Conservation (phyloP, 2,113 vertebrate species). For the Tonatia bakeri region DNA sequence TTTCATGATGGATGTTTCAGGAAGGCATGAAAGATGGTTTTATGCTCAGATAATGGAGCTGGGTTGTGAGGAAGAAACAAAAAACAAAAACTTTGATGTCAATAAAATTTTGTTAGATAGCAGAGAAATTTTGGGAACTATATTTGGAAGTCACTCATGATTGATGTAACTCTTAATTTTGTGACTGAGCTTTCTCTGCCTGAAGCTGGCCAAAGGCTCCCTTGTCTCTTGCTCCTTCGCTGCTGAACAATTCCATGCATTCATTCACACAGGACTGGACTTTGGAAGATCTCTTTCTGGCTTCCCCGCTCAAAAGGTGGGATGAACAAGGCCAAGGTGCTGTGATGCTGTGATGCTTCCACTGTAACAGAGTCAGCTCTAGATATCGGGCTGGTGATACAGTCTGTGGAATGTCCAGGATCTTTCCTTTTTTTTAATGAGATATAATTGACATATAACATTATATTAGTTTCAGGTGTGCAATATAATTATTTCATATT, state of each 20-base stretch:
- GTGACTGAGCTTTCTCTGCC: neutral
- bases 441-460: neutral
- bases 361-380: neutral
- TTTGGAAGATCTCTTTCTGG: neutral
- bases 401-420: neutral
- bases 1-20: neutral
- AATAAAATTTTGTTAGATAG: neutral
- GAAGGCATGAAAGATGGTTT: neutral
- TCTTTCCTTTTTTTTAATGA: neutral
- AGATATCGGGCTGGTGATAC: neutral
- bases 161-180: neutral
- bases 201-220: neutral
- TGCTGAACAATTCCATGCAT: neutral
- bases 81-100: neutral
- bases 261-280: neutral
- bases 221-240: neutral
- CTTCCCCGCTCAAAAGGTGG: neutral
- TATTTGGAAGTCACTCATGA: neutral
- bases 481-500: neutral
- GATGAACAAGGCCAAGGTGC: neutral
- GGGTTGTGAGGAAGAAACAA: neutral
- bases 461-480: neutral
- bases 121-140: neutral
- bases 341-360: neutral
- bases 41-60: neutral